Evolutionary conservation across 2,797 vertebrate genomes (phyloP).

Genomic region (Morelia viridis): DNA sequence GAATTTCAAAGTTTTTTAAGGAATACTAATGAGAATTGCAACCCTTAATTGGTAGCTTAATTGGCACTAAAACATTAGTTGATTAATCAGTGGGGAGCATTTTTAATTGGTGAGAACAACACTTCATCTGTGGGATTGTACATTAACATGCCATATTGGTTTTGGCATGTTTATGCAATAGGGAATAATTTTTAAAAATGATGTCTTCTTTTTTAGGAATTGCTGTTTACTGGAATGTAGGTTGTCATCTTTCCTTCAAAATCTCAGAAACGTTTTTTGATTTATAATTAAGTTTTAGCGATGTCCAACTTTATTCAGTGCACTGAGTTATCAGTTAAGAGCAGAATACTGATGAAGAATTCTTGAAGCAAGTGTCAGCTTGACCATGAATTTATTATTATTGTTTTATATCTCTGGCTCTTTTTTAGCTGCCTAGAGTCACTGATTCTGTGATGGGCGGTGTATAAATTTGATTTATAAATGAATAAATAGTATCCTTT

Average conservation of each 20-base stretch:
- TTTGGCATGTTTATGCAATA: not conserved
- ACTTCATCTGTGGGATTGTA: not conserved
- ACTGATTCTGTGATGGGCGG: too few relatives aligned
- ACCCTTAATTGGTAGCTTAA: conserved; percentile 1
- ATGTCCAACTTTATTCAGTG: not conserved
- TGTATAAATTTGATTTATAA: too few relatives aligned
- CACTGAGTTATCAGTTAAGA: not conserved
- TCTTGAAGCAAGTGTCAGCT: not conserved
- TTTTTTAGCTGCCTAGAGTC: not conserved
- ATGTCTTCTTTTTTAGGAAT: not conserved
- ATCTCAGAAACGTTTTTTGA: not conserved
- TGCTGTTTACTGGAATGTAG: not conserved
- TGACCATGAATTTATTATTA: not conserved
- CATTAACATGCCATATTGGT: not conserved
- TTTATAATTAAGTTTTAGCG: not conserved
- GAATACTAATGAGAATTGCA: not conserved
- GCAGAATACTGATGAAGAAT: not conserved
- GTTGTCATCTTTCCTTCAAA: not conserved
- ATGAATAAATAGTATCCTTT: too few relatives aligned
- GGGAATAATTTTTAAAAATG: not conserved
- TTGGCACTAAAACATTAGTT: not conserved
- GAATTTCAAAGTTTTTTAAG: not conserved
- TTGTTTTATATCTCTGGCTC: not conserved
- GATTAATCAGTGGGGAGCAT: conserved; percentile 11
- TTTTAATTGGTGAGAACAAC: conserved; percentile 15